These are phyloP conservation scores for Penaeus japonicus DNA, from an alignment of 1,140 invertebrate genomes.

Conservation along the genomic window DNA sequence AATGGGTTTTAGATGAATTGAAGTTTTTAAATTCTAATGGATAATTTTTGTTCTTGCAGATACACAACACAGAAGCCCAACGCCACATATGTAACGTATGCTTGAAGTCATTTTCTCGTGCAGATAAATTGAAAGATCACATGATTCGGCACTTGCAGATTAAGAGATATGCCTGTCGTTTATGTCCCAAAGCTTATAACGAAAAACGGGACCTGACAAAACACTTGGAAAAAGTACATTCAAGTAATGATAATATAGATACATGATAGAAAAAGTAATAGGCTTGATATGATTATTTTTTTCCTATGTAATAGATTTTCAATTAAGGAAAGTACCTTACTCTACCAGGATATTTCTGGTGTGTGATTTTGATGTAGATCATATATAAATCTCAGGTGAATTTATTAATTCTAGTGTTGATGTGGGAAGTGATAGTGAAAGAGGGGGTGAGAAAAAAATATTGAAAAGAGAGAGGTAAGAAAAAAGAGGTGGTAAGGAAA, in stretches of 20 bases:
- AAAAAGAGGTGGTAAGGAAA: too few species aligned
- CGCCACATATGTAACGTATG: constrained; percentile 34
- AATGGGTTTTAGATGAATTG: too few species aligned
- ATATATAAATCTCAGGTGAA: too few species aligned
- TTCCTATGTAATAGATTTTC: background rate
- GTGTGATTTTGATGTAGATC: too few species aligned
- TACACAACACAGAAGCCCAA: constrained; percentile 31
- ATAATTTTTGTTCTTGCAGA: constrained; percentile 3
- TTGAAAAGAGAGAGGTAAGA: too few species aligned
- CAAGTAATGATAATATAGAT: constrained; percentile 1
- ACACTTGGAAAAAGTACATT: constrained; percentile 38
- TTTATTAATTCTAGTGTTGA: too few species aligned
- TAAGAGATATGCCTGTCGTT: constrained; percentile 38
- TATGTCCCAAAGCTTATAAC: constrained; percentile 41
- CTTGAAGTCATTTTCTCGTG: constrained; percentile 32
- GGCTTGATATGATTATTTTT: background rate
- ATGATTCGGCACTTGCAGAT: constrained; percentile 44
- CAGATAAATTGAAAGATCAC: constrained; percentile 48
- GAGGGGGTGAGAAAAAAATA: too few species aligned
- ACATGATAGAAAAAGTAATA: constrained; percentile 15
- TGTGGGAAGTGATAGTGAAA: too few species aligned
- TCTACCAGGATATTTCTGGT: background rate
- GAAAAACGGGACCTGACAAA: constrained; percentile 41
- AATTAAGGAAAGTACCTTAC: background rate
- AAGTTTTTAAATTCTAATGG: too few species aligned